phyloP scores from a whole-genome alignment of 2,797 vertebrate genomes.

The Brachymystax lenok region DNA sequence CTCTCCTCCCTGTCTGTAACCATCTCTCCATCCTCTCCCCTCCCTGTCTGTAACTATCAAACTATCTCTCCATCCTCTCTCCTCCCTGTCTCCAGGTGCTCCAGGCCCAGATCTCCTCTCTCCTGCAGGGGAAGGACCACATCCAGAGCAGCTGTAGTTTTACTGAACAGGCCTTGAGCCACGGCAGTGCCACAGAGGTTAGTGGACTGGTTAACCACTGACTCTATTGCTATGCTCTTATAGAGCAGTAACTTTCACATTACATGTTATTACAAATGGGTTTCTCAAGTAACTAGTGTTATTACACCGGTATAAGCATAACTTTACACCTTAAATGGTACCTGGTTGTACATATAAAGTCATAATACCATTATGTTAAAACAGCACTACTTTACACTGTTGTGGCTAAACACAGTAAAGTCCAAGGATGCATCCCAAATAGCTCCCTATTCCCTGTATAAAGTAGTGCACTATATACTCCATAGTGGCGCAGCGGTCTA shows the following conservation, averaged over 20 bases:
- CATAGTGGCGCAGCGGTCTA: no score
- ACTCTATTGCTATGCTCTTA: not conserved
- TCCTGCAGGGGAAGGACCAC: slow-evolving; percentile 91
- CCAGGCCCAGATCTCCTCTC: slow-evolving; percentile 83
- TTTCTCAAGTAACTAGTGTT: not conserved
- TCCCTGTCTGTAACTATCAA: not conserved
- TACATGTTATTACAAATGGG: not conserved
- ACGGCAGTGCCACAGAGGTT: slow-evolving; percentile 78
- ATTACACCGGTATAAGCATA: no score
- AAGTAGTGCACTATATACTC: no score
- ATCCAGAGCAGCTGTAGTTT: slow-evolving; percentile 94
- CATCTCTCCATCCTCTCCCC: no score
- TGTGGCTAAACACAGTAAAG: no score
- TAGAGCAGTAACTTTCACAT: not conserved
- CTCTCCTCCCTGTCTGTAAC: not conserved
- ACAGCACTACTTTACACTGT: no score
- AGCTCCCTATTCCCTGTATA: no score
- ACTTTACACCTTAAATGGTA: no score
- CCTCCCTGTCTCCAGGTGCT: slow-evolving; percentile 75
- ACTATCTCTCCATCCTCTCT: not conserved
- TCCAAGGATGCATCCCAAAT: no score
- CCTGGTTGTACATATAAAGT: no score
- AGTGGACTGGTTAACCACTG: not conserved
- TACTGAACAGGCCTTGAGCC: slow-evolving; percentile 87
- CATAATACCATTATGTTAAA: no score